Conservation (phyloP, 2,113 vertebrate species). For the Daboia siamensis region DNA sequence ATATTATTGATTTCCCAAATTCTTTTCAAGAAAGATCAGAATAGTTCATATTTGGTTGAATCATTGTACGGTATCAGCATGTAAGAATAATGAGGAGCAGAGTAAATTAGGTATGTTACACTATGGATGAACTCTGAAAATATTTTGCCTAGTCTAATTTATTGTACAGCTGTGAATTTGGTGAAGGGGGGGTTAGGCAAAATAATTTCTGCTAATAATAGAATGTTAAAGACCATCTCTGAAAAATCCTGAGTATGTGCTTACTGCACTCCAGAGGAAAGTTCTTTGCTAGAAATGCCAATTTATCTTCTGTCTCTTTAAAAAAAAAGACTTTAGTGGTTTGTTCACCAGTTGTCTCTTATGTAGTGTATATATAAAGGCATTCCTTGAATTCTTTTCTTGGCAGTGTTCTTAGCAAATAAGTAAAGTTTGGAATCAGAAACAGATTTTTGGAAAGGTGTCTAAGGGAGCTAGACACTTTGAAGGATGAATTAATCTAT, state of each 20-base stretch:
- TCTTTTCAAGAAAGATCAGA: slow-evolving; percentile 10
- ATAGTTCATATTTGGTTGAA: not conserved
- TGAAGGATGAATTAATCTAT: slow-evolving; percentile 7
- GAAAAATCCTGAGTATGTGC: slow-evolving; percentile 70
- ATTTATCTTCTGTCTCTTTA: slow-evolving; percentile 33
- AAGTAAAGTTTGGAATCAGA: slow-evolving; percentile 71
- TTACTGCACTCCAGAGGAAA: slow-evolving; percentile 57
- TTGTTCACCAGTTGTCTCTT: slow-evolving; percentile 72
- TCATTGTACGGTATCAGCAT: not conserved
- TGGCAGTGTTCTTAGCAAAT: slow-evolving; percentile 65
- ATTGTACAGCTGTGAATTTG: slow-evolving; percentile 62
- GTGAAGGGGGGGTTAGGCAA: slow-evolving; percentile 40
- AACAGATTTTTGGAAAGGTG: slow-evolving; percentile 71
- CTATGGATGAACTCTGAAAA: slow-evolving; percentile 32
- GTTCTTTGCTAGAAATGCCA: slow-evolving; percentile 50
- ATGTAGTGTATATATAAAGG: slow-evolving; percentile 57
- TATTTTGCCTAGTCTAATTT: slow-evolving; percentile 45
- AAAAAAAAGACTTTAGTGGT: slow-evolving; percentile 48
- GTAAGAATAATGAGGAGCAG: not conserved
- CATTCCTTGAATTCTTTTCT: slow-evolving; percentile 77
- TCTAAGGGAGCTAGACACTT: slow-evolving; percentile 47
- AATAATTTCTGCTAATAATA: slow-evolving; percentile 73
- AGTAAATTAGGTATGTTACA: not conserved
- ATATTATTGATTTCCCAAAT: not conserved
- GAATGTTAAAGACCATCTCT: slow-evolving; percentile 57